Conservation (phyloP, 2,113 vertebrate genomes). For the Hemicordylus capensis region DNA sequence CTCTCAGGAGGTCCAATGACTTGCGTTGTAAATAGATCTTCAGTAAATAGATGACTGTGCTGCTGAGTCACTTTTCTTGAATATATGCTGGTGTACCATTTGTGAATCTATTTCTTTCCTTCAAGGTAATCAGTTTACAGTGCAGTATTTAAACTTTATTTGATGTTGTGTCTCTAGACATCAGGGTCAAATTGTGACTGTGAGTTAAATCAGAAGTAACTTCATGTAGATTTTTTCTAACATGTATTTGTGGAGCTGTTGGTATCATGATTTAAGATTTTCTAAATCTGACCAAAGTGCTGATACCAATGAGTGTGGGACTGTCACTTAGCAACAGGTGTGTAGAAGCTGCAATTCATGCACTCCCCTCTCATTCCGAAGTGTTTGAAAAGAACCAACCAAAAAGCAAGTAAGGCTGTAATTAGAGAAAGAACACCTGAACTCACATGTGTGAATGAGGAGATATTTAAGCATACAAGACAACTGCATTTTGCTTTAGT, state of each 20-base stretch:
- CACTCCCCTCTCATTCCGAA: conserved; percentile 18
- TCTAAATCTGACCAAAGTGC: conserved; percentile 5
- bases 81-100: not conserved
- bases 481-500: not conserved
- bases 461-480: not conserved
- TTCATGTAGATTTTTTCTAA: too few species aligned
- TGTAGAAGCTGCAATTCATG: conserved; percentile 42
- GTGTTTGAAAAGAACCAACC: conserved; percentile 20
- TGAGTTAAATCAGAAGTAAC: not conserved
- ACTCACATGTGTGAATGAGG: not conserved
- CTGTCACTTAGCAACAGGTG: conserved; percentile 75
- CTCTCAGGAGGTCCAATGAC: not conserved
- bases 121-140: not conserved
- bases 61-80: not conserved
- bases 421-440: not conserved
- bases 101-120: not conserved
- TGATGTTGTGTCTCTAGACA: not conserved
- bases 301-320: conserved; percentile 38
- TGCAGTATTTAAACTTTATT: conserved; percentile 22
- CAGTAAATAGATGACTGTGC: not conserved
- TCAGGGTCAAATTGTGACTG: not conserved
- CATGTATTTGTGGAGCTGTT: not conserved
- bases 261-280: conserved; percentile 46
- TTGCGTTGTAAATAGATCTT: not conserved
- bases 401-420: conserved; percentile 13